Percentiles rank a stretch among this genome's conserved stretches.
Evolutionary conservation across 2,113 vertebrate species (phyloP).

Genomic region (Scalopus aquaticus): DNA sequence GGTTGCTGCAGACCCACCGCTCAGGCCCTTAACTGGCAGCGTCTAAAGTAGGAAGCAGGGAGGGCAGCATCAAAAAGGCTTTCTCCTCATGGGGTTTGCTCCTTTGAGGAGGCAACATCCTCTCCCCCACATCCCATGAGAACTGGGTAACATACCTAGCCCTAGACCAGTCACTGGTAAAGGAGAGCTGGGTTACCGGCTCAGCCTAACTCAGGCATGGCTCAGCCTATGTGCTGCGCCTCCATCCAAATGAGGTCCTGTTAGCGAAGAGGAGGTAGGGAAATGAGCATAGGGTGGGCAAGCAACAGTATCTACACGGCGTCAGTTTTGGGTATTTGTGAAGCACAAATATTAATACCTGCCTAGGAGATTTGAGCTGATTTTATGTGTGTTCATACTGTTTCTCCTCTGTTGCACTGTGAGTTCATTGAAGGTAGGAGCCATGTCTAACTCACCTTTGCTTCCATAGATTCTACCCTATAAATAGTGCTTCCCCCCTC

Average conservation of each 20-base stretch:
- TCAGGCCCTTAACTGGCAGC: background rate
- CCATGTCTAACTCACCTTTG: background rate
- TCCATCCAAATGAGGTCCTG: background rate
- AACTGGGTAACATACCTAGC: background rate
- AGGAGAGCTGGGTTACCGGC: background rate
- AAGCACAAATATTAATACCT: background rate
- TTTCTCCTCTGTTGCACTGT: background rate
- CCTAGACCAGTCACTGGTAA: background rate
- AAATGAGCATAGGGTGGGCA: background rate
- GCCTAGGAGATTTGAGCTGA: background rate
- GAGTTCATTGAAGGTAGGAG: background rate
- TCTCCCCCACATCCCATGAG: background rate
- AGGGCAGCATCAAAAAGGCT: background rate
- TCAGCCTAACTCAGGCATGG: background rate
- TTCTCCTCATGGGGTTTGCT: background rate
- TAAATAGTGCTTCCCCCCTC: background rate
- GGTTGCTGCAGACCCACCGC: background rate
- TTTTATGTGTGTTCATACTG: background rate
- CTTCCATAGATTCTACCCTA: background rate
- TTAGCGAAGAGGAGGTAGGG: background rate
- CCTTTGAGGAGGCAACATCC: background rate
- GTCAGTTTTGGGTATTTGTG: background rate
- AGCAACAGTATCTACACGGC: background rate
- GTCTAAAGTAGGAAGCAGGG: background rate
- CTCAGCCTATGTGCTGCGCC: background rate